Conservation (phyloP, 2,888 invertebrate genomes). For the Polydrusus cervinus region DNA sequence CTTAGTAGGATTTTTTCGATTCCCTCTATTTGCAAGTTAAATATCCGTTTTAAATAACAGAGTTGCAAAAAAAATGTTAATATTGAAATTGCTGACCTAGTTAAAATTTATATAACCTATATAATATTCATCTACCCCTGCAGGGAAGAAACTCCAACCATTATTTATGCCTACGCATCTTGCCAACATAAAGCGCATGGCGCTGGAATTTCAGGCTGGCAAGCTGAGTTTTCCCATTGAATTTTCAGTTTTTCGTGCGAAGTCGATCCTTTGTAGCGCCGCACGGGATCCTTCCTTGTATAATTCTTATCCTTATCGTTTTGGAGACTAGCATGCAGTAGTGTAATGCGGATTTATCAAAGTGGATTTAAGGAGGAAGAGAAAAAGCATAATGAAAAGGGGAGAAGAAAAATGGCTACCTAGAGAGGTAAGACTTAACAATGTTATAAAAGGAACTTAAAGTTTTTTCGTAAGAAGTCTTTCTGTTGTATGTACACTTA, state of each 20-base stretch:
- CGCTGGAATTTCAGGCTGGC: constrained; percentile 39
- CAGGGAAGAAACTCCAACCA: constrained; percentile 28
- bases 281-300: constrained; percentile 12
- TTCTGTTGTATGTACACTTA: no score
- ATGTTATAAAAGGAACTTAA: not conserved
- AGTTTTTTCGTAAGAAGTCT: no score
- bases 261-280: constrained; percentile 38
- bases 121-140: constrained; percentile 39
- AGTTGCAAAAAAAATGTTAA: not conserved
- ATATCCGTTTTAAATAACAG: not conserved
- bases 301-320: constrained; percentile 23
- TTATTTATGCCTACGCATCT: constrained; percentile 44
- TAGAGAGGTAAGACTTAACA: constrained; percentile 47
- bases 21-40: no score
- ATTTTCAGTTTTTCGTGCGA: constrained; percentile 45
- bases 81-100: not conserved
- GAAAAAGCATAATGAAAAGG: not conserved
- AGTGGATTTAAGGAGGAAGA: not conserved
- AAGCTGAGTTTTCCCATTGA: constrained; percentile 46
- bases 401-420: constrained; percentile 67
- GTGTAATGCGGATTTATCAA: constrained; percentile 71
- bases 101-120: not conserved
- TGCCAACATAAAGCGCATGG: constrained; percentile 43
- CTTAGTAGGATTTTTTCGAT: no score
- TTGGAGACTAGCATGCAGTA: constrained; percentile 29